Percentiles rank a stretch among this genome's conserved stretches.
Conservation (phyloP, 1,140 invertebrate genomes). For the Pararge aegeria region DNA sequence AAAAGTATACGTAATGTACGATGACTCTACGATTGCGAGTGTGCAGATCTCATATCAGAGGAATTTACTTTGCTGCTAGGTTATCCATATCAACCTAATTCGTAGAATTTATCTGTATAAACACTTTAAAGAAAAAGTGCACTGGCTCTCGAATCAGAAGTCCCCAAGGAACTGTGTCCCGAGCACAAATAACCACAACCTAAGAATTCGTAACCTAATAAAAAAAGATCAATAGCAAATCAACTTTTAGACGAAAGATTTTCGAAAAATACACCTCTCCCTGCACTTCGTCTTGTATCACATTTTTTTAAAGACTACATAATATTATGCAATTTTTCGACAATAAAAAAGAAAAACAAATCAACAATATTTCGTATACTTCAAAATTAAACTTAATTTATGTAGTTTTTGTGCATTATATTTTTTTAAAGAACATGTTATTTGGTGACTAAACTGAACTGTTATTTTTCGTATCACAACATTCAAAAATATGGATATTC, state of each 20-base stretch:
- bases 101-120: too few species aligned
- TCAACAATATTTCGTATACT: conserved; percentile 67
- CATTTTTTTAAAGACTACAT: conserved; percentile 56
- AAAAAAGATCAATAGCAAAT: conserved; percentile 46
- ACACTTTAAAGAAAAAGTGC: conserved; percentile 3
- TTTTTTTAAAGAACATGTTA: not conserved
- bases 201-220: conserved; percentile 60
- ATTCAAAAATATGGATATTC: too few species aligned
- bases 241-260: conserved; percentile 48
- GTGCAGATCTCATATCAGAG: too few species aligned
- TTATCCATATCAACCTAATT: too few species aligned
- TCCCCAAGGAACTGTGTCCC: conserved; percentile 36
- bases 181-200: conserved; percentile 68
- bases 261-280: conserved; percentile 62
- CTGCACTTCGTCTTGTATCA: conserved; percentile 59
- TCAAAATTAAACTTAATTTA: conserved; percentile 59
- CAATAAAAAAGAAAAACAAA: conserved; percentile 53
- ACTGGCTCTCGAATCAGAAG: not conserved
- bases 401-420: not conserved
- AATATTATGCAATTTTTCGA: conserved; percentile 24
- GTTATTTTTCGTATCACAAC: not conserved
- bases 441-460: not conserved
- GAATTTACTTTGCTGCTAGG: too few species aligned
- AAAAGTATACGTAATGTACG: too few species aligned
- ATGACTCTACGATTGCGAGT: too few species aligned